These are phyloP conservation scores for Epistrophella euchroma DNA, from an alignment of 2,888 invertebrate genomes.

Conservation along the genomic window DNA sequence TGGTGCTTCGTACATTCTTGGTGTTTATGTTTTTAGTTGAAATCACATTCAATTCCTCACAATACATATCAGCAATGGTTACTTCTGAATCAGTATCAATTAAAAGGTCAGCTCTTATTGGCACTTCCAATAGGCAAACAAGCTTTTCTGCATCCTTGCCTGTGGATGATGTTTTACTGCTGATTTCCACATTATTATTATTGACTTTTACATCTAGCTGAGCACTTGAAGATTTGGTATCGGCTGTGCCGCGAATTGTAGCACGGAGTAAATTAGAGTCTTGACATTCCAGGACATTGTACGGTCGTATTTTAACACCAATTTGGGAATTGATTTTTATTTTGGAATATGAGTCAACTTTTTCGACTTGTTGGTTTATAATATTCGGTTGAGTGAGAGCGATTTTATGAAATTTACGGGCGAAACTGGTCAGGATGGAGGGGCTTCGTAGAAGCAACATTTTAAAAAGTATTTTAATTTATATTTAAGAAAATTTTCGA, in stretches of 20 bases:
- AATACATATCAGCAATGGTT: conserved; percentile 78
- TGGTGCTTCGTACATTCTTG: conserved; percentile 79
- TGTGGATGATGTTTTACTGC: conserved; percentile 26
- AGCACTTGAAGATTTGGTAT: conserved; percentile 33
- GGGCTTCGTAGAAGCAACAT: conserved; percentile 59
- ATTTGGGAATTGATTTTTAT: conserved; percentile 68
- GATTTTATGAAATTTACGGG: conserved; percentile 60
- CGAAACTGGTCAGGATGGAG: conserved; percentile 7
- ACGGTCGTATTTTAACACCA: conserved; percentile 66
- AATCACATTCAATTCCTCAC: conserved; percentile 78
- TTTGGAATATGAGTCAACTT: conserved; percentile 68
- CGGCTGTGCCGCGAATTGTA: conserved; percentile 38
- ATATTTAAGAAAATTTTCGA: background rate
- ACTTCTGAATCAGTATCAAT: conserved; percentile 78
- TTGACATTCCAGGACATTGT: conserved; percentile 69
- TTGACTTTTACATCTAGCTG: conserved; percentile 57
- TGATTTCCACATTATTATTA: conserved; percentile 62
- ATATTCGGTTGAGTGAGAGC: conserved; percentile 52
- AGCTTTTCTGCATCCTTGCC: conserved; percentile 39
- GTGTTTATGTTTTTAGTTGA: conserved; percentile 78
- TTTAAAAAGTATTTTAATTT: conserved; percentile 6
- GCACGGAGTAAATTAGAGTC: conserved; percentile 69
- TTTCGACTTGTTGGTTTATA: conserved; percentile 57
- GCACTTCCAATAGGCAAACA: conserved; percentile 79
- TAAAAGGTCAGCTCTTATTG: conserved; percentile 80